Percentiles rank a stretch among this genome's conserved stretches.
Conservation (phyloP, 2,113 vertebrate genomes). For the Callospermophilus lateralis region DNA sequence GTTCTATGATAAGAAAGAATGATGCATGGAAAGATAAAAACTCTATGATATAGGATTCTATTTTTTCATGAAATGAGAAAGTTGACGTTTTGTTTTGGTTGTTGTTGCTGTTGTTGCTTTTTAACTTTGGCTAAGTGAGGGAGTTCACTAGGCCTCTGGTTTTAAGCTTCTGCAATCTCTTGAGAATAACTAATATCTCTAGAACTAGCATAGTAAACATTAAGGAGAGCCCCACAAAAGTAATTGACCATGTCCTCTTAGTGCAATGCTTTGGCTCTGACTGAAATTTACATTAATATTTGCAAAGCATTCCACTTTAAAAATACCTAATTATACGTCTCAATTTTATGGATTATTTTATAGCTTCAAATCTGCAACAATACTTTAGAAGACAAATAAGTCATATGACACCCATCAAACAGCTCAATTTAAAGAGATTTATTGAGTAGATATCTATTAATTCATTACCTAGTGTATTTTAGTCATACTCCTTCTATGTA, state of each 20-base stretch:
- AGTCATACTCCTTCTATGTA: background rate
- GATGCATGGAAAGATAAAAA: background rate
- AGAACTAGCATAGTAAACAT: background rate
- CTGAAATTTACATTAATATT: background rate
- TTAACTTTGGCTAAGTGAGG: background rate
- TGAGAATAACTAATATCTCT: background rate
- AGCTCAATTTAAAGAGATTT: background rate
- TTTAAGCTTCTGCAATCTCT: background rate
- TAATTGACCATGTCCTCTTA: background rate
- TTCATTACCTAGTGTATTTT: background rate
- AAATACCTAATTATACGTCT: background rate
- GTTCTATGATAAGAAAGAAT: background rate
- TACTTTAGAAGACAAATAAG: background rate
- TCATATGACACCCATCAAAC: background rate
- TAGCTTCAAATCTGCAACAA: background rate
- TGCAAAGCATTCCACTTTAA: background rate
- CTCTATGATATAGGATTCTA: background rate
- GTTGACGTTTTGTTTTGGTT: background rate
- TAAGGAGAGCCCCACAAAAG: background rate
- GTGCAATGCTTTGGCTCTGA: background rate
- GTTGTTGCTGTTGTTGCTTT: background rate
- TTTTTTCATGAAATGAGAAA: conserved; percentile 4
- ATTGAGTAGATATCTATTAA: background rate
- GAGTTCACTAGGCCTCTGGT: background rate
- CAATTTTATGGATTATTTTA: background rate